phyloP scores from a whole-genome alignment of 2,113 vertebrate species.

The Rhagologus leucostigma region DNA sequence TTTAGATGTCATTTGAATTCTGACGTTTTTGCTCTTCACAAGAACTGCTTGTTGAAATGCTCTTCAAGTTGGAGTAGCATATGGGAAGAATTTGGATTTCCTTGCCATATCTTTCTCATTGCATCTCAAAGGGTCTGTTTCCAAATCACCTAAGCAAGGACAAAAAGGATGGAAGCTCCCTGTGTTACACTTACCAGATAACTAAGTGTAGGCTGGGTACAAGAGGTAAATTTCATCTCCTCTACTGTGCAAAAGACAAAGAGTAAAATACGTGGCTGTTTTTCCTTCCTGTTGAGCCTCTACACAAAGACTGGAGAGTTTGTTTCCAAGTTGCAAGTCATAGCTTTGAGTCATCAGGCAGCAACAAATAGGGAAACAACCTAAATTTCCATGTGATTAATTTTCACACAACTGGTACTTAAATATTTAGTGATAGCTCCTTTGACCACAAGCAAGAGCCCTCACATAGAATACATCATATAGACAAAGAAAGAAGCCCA shows the following conservation, averaged over 20 bases:
- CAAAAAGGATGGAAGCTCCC: neutral
- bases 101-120: neutral
- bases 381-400: neutral
- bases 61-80: neutral
- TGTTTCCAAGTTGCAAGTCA: neutral
- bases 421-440: neutral
- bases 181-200: neutral
- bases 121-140: neutral
- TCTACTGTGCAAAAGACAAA: neutral
- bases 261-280: neutral
- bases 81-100: neutral
- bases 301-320: neutral
- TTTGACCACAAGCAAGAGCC: neutral
- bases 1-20: neutral
- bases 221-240: neutral
- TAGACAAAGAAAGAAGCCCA: neutral
- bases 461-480: neutral
- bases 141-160: neutral
- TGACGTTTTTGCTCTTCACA: neutral
- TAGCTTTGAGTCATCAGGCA: neutral
- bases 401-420: neutral
- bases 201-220: neutral
- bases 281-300: neutral
- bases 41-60: neutral
- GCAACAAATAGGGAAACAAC: neutral